Percentiles rank a stretch among this genome's conserved stretches.
Evolutionary conservation across 2,888 invertebrate species (phyloP).

Genomic region (Hirtodrosophila cameraria): DNA sequence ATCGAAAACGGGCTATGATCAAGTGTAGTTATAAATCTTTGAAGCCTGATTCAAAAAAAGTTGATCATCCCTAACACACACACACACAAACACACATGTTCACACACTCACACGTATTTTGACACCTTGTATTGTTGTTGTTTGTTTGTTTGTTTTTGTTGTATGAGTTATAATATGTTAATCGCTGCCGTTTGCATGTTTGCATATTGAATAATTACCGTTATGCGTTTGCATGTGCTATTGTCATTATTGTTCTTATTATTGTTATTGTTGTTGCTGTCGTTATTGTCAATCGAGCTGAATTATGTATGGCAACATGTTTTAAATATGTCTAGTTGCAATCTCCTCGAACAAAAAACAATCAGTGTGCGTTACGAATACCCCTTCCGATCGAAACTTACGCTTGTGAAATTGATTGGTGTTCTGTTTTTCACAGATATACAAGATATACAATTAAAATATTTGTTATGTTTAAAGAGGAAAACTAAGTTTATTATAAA

Average conservation of each 20-base stretch:
- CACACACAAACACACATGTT: constrained; percentile 4
- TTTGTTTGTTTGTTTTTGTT: constrained; percentile 47
- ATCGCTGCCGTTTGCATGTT: constrained; percentile 78
- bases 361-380: too few species aligned
- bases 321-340: not conserved
- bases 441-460: too few species aligned
- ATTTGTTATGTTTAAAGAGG: too few species aligned
- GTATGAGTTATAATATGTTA: constrained; percentile 76
- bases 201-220: constrained; percentile 77
- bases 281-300: constrained; percentile 18
- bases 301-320: constrained; percentile 9
- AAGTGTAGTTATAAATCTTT: too few species aligned
- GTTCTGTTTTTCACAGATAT: too few species aligned
- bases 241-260: constrained; percentile 11
- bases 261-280: too few species aligned
- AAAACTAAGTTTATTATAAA: too few species aligned
- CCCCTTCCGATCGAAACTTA: too few species aligned
- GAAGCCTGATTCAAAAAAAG: too few species aligned
- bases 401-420: too few species aligned
- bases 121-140: constrained; percentile 55
- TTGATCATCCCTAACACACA: constrained; percentile 4
- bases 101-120: constrained; percentile 33
- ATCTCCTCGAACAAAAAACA: too few species aligned
- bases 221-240: constrained; percentile 45
- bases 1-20: too few species aligned